phyloP scores from a whole-genome alignment of 2,888 invertebrate genomes.

The Achlya flavicornis region DNA sequence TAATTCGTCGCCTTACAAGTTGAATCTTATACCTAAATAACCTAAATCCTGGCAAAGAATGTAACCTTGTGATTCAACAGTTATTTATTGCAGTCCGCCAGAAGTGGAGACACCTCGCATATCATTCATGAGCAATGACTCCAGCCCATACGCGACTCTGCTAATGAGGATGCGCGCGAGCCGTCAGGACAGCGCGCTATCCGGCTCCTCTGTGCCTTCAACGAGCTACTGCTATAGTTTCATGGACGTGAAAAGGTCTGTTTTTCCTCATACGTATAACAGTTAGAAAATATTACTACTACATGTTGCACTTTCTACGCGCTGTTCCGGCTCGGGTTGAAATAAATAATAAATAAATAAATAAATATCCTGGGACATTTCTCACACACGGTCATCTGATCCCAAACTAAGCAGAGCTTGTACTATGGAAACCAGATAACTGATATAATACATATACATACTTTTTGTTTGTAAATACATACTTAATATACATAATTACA shows the following conservation, averaged over 20 bases:
- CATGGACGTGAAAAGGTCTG: not conserved
- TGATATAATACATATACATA: no score
- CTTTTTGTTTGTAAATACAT: no score
- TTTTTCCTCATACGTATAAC: not conserved
- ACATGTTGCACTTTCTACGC: not conserved
- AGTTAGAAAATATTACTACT: not conserved
- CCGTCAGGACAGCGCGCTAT: conserved; percentile 31
- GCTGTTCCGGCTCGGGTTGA: not conserved
- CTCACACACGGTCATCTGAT: no score
- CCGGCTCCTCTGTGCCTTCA: conserved; percentile 20
- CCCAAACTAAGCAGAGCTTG: no score
- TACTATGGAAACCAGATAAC: no score
- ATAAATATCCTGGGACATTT: no score
- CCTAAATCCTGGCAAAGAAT: not conserved
- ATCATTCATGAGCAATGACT: conserved; percentile 68
- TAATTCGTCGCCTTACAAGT: no score
- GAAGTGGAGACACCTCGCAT: conserved; percentile 56
- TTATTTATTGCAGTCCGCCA: conserved; percentile 34
- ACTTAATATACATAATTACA: no score
- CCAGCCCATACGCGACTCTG: conserved; percentile 51
- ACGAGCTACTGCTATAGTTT: not conserved
- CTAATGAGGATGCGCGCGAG: conserved; percentile 45
- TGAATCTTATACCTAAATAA: no score
- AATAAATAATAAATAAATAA: not conserved
- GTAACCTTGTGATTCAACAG: not conserved